A percentile compares a stretch with the other conserved stretches of the same genome.
Evolutionary conservation across 2,113 vertebrate species (phyloP).

Genomic region (Heloderma charlesbogerti): DNA sequence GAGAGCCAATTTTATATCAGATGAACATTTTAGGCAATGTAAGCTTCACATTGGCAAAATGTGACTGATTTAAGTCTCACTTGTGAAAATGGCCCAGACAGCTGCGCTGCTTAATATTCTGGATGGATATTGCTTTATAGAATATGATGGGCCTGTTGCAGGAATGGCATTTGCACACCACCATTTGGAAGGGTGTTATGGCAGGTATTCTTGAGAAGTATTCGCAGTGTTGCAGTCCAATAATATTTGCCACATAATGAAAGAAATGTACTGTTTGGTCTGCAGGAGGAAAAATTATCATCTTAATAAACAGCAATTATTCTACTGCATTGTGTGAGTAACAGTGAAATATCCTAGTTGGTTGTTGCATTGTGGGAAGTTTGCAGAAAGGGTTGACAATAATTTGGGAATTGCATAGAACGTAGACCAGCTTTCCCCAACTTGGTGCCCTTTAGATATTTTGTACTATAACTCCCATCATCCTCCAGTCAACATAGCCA

Average conservation of each 20-base stretch:
- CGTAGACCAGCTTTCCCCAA: too few relatives aligned
- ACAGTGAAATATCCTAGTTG: background rate
- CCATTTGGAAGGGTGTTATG: conserved; percentile 8
- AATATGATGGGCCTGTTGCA: background rate
- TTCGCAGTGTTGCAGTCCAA: conserved; percentile 2
- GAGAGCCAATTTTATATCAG: background rate
- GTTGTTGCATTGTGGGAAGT: too few relatives aligned
- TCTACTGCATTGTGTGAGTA: background rate
- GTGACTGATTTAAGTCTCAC: background rate
- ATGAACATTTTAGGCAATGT: background rate
- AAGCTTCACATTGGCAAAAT: background rate
- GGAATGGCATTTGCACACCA: conserved; percentile 1
- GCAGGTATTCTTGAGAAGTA: conserved; percentile 9
- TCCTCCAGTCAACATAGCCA: too few relatives aligned
- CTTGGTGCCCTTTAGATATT: too few relatives aligned
- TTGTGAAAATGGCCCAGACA: conserved; percentile 5
- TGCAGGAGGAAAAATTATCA: background rate
- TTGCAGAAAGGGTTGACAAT: background rate
- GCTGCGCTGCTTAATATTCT: conserved; percentile 21
- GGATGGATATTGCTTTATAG: conserved; percentile 17
- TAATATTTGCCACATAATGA: background rate
- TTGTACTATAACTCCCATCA: too few relatives aligned
- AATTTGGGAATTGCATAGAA: background rate
- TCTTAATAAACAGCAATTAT: conserved; percentile 10
- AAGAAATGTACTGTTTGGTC: conserved; percentile 6